A percentile compares a stretch with the other conserved stretches of the same genome.
These are phyloP conservation scores for Penelope pileata DNA, from an alignment of 2,113 vertebrate species.

Conservation along the genomic window DNA sequence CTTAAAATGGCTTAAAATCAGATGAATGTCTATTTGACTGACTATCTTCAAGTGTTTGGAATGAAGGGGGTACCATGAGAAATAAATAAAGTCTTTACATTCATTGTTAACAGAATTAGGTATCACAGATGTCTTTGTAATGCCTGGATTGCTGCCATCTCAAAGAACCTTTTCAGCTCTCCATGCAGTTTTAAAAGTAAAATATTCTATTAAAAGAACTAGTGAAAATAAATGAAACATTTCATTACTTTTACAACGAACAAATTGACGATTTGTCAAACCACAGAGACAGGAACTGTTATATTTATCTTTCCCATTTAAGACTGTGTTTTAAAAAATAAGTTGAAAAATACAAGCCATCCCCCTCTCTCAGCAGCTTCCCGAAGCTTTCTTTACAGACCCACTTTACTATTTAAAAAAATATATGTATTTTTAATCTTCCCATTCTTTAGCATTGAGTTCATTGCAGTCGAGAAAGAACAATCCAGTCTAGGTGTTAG, in stretches of 20 bases:
- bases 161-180: conserved; percentile 71
- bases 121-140: conserved; percentile 60
- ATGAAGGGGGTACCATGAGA: background rate
- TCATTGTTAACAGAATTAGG: conserved; percentile 47
- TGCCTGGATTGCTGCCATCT: conserved; percentile 47
- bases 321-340: conserved; percentile 41
- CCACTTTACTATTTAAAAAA: background rate
- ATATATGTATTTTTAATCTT: background rate
- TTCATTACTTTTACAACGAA: conserved; percentile 77
- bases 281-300: conserved; percentile 58
- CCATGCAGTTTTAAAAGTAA: conserved; percentile 73
- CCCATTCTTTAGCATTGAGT: background rate
- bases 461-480: conserved; percentile 24
- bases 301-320: conserved; percentile 61
- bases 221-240: conserved; percentile 80
- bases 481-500: background rate
- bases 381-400: background rate
- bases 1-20: conserved; percentile 37
- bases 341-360: conserved; percentile 6
- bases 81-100: conserved; percentile 47
- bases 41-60: background rate
- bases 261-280: conserved; percentile 77
- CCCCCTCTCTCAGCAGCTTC: background rate
- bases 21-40: background rate
- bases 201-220: conserved; percentile 79